Evolutionary conservation across 2,797 vertebrate species (phyloP), one percentile per base, ranked within the genome.

Genomic region (Chelon auratus): DNA sequence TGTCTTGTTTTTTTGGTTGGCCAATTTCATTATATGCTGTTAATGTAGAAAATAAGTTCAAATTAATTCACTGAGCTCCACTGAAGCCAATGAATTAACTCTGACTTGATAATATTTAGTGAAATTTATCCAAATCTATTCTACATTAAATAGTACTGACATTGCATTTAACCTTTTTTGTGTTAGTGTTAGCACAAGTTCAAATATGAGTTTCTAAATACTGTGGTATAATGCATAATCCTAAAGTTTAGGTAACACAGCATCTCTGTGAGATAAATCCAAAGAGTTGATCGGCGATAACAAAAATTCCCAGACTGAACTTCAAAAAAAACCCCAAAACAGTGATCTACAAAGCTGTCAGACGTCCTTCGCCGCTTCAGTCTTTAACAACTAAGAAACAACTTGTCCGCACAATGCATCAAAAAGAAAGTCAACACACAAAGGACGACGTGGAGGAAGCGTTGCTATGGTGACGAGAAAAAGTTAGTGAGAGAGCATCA

Each of bases 381-480:
- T 30, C 52, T 66, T 64, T n/a, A 56, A 69, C 14, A 75, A 61
- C 61, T 65, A 9, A 67, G 18, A 69, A 67, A 60, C 50, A 74
- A 58, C 75, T 70, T 54, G 79, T 65, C 62, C 42, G 24, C 54
- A 81, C 69, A 56, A 68, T 56, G 75, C 69, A 79, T 68, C 57
- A 61, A 79, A 75, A 75, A 57, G 33, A 73, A 80, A 68, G 66
- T 75, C 78, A 71, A 84, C 68, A 68, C 51, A 62, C 62, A 84
- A 82, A 85, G 67, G 45, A 74, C 47, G 61, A 66, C 80, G 70
- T 82, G 68, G 68, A 83, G 39, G 68, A 77, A 67, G 59, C 53
- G 88, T 91, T 91, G 67, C 89, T 77, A 89, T 88, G 86, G 90
- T 80, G 82, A 89, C 90, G 22, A 57, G 58, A 26, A 33, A 20